A percentile compares a stretch with the other conserved stretches of the same genome.
phyloP scores from a whole-genome alignment of 2,797 vertebrate species.

The Ara ararauna region DNA sequence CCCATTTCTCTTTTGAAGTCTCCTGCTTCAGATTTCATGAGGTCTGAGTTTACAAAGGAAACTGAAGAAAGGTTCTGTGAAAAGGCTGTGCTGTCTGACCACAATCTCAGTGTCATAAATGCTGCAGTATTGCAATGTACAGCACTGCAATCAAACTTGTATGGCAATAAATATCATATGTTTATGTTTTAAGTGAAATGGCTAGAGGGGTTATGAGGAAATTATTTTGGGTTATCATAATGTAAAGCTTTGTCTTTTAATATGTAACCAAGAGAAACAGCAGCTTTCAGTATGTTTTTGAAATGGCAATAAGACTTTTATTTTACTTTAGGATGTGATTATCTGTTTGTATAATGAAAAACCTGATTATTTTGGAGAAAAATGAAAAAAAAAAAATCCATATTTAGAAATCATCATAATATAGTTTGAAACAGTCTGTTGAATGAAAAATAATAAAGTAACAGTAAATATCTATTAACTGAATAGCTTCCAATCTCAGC shows the following conservation, averaged over 20 bases:
- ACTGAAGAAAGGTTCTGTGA: not conserved
- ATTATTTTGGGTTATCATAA: not conserved
- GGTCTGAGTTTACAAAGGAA: not conserved
- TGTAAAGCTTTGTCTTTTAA: not conserved
- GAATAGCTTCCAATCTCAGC: not conserved
- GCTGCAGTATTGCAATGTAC: not conserved
- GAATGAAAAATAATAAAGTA: not conserved
- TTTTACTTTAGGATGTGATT: not conserved
- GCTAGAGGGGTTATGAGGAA: not conserved
- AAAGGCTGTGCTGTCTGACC: not conserved
- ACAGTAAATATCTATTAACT: not conserved
- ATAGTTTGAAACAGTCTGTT: not conserved
- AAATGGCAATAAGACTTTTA: not conserved
- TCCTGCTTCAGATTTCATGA: not conserved
- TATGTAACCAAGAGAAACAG: not conserved
- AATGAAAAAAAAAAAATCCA: not conserved
- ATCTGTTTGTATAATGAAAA: not conserved
- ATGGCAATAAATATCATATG: not conserved
- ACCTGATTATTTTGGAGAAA: not conserved
- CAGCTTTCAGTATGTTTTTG: not conserved
- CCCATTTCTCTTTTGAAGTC: not conserved
- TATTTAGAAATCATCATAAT: not conserved
- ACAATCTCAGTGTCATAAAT: not conserved
- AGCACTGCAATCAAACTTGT: not conserved
- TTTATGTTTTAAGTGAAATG: not conserved